Conservation (phyloP, 2,113 vertebrate genomes). For the Promerops cafer region DNA sequence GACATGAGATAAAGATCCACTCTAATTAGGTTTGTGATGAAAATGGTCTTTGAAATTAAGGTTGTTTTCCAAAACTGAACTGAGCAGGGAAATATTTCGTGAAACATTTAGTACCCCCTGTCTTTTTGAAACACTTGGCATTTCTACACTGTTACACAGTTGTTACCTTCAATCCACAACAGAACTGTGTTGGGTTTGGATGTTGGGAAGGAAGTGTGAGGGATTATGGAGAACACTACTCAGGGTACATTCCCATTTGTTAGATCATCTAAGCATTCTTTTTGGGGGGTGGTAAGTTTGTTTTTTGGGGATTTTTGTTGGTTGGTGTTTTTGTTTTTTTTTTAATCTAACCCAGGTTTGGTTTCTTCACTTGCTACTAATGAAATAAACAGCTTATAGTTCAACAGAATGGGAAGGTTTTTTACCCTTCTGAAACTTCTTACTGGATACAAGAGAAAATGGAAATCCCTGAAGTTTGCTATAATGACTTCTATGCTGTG, state of each 20-base stretch:
- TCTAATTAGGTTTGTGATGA: neutral
- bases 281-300: neutral
- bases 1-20: neutral
- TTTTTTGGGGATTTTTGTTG: neutral
- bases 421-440: neutral
- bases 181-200: neutral
- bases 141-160: neutral
- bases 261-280: neutral
- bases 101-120: neutral
- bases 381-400: neutral
- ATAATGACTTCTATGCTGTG: neutral
- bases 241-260: neutral
- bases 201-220: neutral
- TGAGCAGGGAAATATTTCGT: neutral
- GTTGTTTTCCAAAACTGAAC: neutral
- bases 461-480: neutral
- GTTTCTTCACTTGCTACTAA: neutral
- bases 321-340: no score
- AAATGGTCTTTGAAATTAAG: neutral
- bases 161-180: neutral
- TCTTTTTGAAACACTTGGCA: neutral
- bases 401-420: neutral
- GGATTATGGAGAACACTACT: neutral
- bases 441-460: neutral
- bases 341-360: neutral